Percentiles rank a stretch among this genome's conserved stretches.
Conservation (phyloP, 2,797 vertebrate genomes). For the Cossypha niveicapilla region DNA sequence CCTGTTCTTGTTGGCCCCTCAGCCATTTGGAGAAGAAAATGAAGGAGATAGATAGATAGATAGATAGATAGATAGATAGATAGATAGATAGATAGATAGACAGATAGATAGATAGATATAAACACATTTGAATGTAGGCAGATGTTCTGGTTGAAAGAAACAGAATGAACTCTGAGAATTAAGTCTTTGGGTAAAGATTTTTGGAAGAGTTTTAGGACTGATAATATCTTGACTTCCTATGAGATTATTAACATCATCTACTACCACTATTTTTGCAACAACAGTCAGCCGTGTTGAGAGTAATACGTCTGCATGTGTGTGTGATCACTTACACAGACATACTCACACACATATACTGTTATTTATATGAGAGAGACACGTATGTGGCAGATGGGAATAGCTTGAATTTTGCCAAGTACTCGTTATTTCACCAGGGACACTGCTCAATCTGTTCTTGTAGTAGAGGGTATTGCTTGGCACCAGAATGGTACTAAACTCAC, state of each 20-base stretch:
- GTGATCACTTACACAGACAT: neutral
- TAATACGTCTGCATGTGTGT: neutral
- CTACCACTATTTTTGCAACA: neutral
- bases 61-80: neutral
- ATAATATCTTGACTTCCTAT: neutral
- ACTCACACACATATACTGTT: fast-evolving
- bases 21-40: neutral
- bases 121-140: neutral
- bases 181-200: neutral
- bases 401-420: neutral
- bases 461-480: neutral
- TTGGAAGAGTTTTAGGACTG: neutral
- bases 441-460: neutral
- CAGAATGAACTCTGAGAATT: neutral
- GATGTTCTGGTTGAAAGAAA: neutral
- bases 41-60: neutral
- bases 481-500: neutral
- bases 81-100: neutral
- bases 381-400: neutral
- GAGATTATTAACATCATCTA: neutral
- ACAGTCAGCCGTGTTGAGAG: neutral
- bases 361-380: fast-evolving
- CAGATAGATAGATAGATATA: neutral
- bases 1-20: neutral
- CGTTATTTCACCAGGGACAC: fast-evolving